A percentile compares a stretch with the other conserved stretches of the same genome.
Conservation (phyloP, 2,797 vertebrate species). For the Cottoperca gobio region DNA sequence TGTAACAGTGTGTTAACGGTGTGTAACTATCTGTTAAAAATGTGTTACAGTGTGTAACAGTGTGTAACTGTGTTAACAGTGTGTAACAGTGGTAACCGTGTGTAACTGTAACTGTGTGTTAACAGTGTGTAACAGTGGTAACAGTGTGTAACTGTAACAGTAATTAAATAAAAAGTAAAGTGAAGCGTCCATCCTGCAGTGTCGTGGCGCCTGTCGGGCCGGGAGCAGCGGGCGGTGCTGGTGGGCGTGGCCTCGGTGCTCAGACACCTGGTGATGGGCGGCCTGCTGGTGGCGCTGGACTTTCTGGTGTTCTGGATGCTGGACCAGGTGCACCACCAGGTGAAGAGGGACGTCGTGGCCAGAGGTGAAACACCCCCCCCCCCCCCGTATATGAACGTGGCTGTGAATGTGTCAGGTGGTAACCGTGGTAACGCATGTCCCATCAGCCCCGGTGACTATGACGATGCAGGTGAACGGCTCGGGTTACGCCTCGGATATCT, state of each 20-base stretch:
- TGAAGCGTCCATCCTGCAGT: conserved; percentile 65
- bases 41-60: not conserved
- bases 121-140: too few species aligned
- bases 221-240: conserved; percentile 70
- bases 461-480: conserved; percentile 83
- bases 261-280: conserved; percentile 76
- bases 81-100: too few species aligned
- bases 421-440: not conserved
- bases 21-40: conserved; percentile 8
- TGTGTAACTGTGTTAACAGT: not conserved
- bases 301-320: conserved; percentile 92
- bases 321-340: conserved; percentile 86
- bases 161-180: too few species aligned
- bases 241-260: conserved; percentile 72
- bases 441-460: conserved; percentile 82
- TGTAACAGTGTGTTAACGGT: not conserved
- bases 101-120: too few species aligned
- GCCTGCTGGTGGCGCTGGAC: conserved; percentile 86
- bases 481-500: conserved; percentile 88
- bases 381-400: rapidly evolving
- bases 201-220: conserved; percentile 70
- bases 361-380: conserved; percentile 78
- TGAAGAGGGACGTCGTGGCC: conserved; percentile 84
- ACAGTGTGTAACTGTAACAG: too few species aligned
- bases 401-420: not conserved